Evolutionary conservation across 2,797 vertebrate genomes (phyloP), one percentile per base, ranked within the genome.

Genomic region (Pristis pectinata): DNA sequence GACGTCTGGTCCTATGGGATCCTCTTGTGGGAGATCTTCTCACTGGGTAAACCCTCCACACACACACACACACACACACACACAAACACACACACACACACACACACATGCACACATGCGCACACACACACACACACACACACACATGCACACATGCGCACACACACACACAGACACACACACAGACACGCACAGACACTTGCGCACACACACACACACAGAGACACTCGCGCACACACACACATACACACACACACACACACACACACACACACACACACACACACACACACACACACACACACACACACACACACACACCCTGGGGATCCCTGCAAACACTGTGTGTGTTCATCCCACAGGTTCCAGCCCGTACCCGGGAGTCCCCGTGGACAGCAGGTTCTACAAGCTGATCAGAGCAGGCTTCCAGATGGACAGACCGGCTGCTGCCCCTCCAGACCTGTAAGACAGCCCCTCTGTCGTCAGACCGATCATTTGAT

Each of bases 1-100:
- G 99, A 99, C 0, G 99, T 99, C 95, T 99, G 99, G 99, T 99
- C 99, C 79, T 99, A 99, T 0, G 99, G 99, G 92, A 99, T 99
- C 96, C 98, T 99, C 6, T 97, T 99, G 95, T 99, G 99, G 99
- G 99, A 99, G 96, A 99, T 99, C 96, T 99, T 99, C 96, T 99
- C 99, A n/a, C 97, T 99, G 13, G 99, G 99, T 99, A 95, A 97
- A 97, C 3, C 0, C 1, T 22, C 8, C 67, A 17, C 27, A n/a
- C 11, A 61, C 85, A 34, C 13, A 61, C 56, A 7, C 56, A 3
- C 30, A 89, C 85, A n/a, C 11, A 56, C 49, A 85, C 10, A 59
- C 53, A 0, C 27, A 7, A 24, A 87, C 83, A 30, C 9, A 30
- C 83, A 82, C 9, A 59, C 53, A 3, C 53, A 24, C 24, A 56